Conservation (phyloP, 2,797 vertebrate species). For the Chrosomus eos region DNA sequence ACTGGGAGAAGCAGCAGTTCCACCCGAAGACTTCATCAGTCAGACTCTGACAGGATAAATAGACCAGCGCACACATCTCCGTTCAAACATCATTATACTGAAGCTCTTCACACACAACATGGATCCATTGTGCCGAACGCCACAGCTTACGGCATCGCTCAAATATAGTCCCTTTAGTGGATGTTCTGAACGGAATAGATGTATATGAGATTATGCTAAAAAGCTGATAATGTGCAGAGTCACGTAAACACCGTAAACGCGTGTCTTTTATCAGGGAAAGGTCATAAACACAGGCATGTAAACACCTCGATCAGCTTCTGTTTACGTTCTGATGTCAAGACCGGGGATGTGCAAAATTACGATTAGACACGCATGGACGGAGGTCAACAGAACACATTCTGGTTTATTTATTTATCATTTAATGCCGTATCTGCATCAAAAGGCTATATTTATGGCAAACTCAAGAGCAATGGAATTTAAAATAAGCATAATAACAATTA, state of each 20-base stretch:
- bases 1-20: neutral
- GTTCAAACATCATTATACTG: conserved; percentile 34
- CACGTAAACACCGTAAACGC: neutral
- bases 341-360: neutral
- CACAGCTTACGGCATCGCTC: neutral
- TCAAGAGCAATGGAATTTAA: neutral
- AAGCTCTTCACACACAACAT: conserved; percentile 4
- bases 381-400: neutral
- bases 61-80: conserved; percentile 32
- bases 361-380: neutral
- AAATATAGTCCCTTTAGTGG: neutral
- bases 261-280: neutral
- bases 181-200: neutral
- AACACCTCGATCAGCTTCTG: neutral
- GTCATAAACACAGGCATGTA: neutral
- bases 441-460: neutral
- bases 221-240: neutral
- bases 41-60: conserved; percentile 29
- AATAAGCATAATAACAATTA: neutral
- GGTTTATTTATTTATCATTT: neutral
- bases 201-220: neutral
- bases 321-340: neutral
- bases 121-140: neutral
- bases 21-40: conserved; percentile 38
- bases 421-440: neutral